Conservation (phyloP, 2,888 invertebrate genomes). For the Monochamus alternatus region DNA sequence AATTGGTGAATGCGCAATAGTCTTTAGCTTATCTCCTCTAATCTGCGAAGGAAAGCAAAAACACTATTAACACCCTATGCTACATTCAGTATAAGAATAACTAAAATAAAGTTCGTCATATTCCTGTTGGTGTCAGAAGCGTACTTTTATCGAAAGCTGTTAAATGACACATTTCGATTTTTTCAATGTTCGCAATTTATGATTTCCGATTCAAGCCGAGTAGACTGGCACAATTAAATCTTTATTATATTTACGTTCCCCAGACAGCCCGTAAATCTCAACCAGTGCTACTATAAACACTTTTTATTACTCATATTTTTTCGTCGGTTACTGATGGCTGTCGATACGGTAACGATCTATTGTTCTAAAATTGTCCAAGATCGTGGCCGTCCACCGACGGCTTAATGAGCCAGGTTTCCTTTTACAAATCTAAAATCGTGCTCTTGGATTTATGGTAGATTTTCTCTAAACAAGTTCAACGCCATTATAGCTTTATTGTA, state of each 20-base stretch:
- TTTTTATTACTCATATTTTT: background rate
- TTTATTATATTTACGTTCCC: background rate
- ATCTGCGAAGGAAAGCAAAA: too few relatives aligned
- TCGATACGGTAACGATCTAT: slow-evolving; percentile 39
- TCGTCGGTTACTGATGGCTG: slow-evolving; percentile 21
- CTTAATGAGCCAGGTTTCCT: slow-evolving; percentile 39
- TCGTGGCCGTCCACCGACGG: slow-evolving; percentile 14
- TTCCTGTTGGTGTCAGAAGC: too few relatives aligned
- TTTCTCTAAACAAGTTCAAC: slow-evolving; percentile 29
- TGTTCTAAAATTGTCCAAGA: slow-evolving; percentile 34
- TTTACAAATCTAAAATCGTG: slow-evolving; percentile 37
- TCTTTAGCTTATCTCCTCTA: too few relatives aligned
- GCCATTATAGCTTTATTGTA: slow-evolving; percentile 34
- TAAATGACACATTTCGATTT: too few relatives aligned
- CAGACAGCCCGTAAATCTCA: background rate
- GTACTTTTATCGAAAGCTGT: too few relatives aligned
- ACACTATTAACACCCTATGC: too few relatives aligned
- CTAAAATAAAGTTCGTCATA: too few relatives aligned
- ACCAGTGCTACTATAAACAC: background rate
- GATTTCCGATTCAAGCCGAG: background rate
- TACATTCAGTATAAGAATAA: too few relatives aligned
- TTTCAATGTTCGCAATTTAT: too few relatives aligned
- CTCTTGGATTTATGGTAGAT: slow-evolving; percentile 21
- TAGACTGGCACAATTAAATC: background rate
- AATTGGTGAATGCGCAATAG: too few relatives aligned